phyloP scores from a whole-genome alignment of 2,113 vertebrate genomes.

The Prionailurus bengalensis region DNA sequence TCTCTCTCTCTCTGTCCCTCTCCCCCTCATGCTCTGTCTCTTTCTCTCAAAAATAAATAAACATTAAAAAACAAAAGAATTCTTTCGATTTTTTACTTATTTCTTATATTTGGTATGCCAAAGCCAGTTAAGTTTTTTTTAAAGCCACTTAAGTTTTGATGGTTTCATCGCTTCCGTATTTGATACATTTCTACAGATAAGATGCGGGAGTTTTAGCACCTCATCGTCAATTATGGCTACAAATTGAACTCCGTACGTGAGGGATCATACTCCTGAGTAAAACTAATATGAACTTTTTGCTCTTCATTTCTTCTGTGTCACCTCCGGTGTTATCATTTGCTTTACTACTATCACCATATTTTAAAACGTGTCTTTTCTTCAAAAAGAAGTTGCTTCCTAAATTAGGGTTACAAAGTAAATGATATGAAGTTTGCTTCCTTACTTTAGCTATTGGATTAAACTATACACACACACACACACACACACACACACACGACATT shows the following conservation, averaged over 20 bases:
- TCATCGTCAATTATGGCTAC: not conserved
- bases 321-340: not conserved
- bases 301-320: constrained; percentile 25
- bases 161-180: not conserved
- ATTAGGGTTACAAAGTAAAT: constrained; percentile 22
- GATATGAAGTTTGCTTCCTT: not conserved
- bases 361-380: constrained; percentile 26
- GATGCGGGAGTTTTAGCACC: not conserved
- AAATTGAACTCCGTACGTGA: not conserved
- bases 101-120: constrained; percentile 8
- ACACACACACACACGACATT: no score
- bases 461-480: not conserved
- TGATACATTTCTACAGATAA: not conserved
- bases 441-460: constrained; percentile 25
- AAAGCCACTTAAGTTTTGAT: not conserved
- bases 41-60: no score
- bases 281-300: not conserved
- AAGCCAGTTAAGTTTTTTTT: not conserved
- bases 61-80: no score
- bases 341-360: not conserved
- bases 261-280: not conserved
- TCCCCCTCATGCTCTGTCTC: no score
- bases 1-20: no score
- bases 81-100: constrained; percentile 2
- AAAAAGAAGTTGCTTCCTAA: constrained; percentile 47